Evolutionary conservation across 2,113 vertebrate species (phyloP), one percentile per base, ranked within the genome.

Genomic region (Rutilus rutilus): DNA sequence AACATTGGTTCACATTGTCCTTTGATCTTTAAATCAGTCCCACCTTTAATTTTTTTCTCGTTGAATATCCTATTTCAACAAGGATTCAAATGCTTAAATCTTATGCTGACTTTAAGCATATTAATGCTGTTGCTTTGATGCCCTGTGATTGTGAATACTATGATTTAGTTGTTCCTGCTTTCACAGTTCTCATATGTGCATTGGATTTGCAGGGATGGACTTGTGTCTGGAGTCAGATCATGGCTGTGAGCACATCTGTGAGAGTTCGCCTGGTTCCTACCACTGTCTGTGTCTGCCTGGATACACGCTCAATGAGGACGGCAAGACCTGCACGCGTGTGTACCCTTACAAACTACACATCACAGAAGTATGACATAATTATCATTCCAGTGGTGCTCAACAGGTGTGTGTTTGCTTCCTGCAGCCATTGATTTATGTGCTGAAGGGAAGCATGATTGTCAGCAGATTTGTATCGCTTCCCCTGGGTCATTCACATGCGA

Each of bases 221-320:
- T 92, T 94, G 90, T 99, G 98, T 45, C 1, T 95, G 88, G 95
- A 96, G 87, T 91, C 91, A 25, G 92, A 93, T 12, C 97, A 97
- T 0, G 96, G 96, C 90, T 99, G 98, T 89, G 96, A 98, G 89
- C 98, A 99, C 86, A 95, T 94, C 86, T 99, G 98, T 36, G 71
- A 98, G 89, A 99, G 94, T 30, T 91, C 93, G 21, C 94, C 93
- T 0, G 93, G 95, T 67, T 96, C 96, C 2, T 98, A 94, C 93
- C 94, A 95, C 88, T 99, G 97, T 2, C 92, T 96, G 54, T 99
- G 98, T 90, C 94, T 96, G 90, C 94, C 93, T 0, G 97, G 97
- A 42, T 96, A 97, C 94, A 94, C 89, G 5, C 96, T 99, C 71
- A 95, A 96, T 0, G 7, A 85, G 0, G 97, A 99, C 0, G 92